A percentile compares a stretch with the other conserved stretches of the same genome.
Conservation (phyloP, 2,888 invertebrate species). For the Tinea semifulvella region DNA sequence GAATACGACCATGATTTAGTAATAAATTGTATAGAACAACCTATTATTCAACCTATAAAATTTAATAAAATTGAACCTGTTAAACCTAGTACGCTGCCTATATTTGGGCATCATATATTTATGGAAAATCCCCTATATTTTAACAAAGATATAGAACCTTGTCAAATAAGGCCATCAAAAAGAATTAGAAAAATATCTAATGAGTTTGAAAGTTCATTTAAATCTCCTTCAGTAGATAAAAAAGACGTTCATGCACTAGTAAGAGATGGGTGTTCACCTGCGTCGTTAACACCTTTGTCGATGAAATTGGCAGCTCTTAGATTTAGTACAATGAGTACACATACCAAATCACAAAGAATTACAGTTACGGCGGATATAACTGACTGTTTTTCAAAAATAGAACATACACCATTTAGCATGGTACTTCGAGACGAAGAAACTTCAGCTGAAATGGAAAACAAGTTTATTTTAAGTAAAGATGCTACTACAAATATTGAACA, state of each 20-base stretch:
- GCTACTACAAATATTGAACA: slow-evolving; percentile 43
- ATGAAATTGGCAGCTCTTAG: slow-evolving; percentile 65
- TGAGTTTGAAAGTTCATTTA: slow-evolving; percentile 56
- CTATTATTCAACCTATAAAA: slow-evolving; percentile 21
- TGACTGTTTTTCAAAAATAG: slow-evolving; percentile 62
- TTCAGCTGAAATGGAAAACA: slow-evolving; percentile 60
- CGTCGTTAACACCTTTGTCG: slow-evolving; percentile 69
- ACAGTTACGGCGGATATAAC: slow-evolving; percentile 48
- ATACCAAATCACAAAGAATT: slow-evolving; percentile 40
- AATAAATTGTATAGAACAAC: slow-evolving; percentile 51
- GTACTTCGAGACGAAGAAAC: slow-evolving; percentile 53
- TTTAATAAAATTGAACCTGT: slow-evolving; percentile 30
- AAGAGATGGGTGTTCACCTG: slow-evolving; percentile 55
- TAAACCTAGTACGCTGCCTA: slow-evolving; percentile 51
- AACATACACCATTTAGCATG: slow-evolving; percentile 40
- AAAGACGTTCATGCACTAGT: slow-evolving; percentile 46
- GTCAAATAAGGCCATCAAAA: slow-evolving; percentile 48
- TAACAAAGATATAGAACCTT: slow-evolving; percentile 41
- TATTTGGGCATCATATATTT: slow-evolving; percentile 57
- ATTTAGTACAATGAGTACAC: slow-evolving; percentile 61
- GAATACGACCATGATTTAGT: slow-evolving; percentile 62
- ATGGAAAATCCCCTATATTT: slow-evolving; percentile 61
- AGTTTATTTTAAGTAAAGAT: slow-evolving; percentile 50
- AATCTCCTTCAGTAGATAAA: slow-evolving; percentile 54
- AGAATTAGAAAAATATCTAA: slow-evolving; percentile 54